Evolutionary conservation across 2,113 vertebrate genomes (phyloP).

Genomic region (Shinisaurus crocodilurus): DNA sequence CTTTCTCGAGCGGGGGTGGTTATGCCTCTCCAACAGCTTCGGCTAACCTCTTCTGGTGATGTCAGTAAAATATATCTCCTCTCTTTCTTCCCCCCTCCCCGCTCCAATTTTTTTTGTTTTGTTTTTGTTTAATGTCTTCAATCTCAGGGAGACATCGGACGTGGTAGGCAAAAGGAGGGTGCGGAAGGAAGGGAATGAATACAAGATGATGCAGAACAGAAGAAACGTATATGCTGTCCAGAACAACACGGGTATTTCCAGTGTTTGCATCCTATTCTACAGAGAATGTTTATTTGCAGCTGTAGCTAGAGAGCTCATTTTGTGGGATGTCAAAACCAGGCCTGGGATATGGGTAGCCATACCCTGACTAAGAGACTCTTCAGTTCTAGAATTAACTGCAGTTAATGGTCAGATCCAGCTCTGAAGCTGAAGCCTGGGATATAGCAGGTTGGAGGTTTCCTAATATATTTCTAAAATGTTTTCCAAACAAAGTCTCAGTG

Average conservation of each 20-base stretch:
- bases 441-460: background rate
- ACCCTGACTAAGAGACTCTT: background rate
- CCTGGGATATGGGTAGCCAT: background rate
- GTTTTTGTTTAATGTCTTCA: conserved; percentile 10
- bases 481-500: background rate
- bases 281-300: background rate
- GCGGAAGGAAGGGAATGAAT: conserved; percentile 92
- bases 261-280: conserved; percentile 17
- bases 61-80: conserved; percentile 2
- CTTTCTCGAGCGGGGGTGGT: conserved; percentile 44
- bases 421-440: background rate
- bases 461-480: background rate
- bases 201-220: conserved; percentile 89
- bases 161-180: conserved; percentile 74
- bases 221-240: conserved; percentile 84
- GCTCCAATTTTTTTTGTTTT: background rate
- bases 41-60: conserved; percentile 2
- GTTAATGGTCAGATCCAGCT: background rate
- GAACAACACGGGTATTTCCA: conserved; percentile 86
- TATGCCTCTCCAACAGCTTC: conserved; percentile 32
- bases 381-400: background rate
- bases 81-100: background rate
- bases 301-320: background rate
- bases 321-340: background rate
- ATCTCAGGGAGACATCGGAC: conserved; percentile 85